phyloP scores from a whole-genome alignment of 2,797 vertebrate species.

The Valencia hispanica region DNA sequence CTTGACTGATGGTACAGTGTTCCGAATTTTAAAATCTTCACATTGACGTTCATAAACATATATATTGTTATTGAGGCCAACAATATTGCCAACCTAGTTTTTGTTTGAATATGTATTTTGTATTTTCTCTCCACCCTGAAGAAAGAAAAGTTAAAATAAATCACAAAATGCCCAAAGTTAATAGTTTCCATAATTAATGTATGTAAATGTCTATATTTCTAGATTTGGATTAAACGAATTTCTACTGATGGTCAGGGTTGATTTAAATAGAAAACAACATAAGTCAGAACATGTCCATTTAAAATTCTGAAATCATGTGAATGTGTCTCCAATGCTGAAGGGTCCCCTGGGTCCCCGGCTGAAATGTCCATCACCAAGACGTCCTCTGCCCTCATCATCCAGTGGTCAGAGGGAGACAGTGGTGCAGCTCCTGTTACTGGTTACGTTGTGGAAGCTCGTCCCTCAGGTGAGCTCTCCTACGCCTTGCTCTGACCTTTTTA shows the following conservation, averaged over 20 bases:
- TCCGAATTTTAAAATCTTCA: too few relatives aligned
- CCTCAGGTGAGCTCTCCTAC: constrained; percentile 84
- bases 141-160: too few relatives aligned
- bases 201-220: neutral
- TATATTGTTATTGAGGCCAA: too few relatives aligned
- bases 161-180: too few relatives aligned
- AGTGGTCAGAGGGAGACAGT: constrained; percentile 86
- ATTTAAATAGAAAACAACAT: neutral
- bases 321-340: constrained; percentile 64
- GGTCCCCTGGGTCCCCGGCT: constrained; percentile 89
- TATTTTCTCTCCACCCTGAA: too few relatives aligned
- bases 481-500: neutral
- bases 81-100: too few relatives aligned
- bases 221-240: neutral
- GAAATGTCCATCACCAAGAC: constrained; percentile 90
- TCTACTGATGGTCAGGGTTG: neutral
- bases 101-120: too few relatives aligned
- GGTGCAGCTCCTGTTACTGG: constrained; percentile 86
- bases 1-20: too few relatives aligned
- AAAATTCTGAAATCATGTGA: neutral
- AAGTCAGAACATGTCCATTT: neutral
- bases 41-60: too few relatives aligned
- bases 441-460: constrained; percentile 91
- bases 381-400: constrained; percentile 85
- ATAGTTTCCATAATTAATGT: neutral